Conservation (phyloP, 2,797 vertebrate species). For the Melanogrammus aeglefinus region DNA sequence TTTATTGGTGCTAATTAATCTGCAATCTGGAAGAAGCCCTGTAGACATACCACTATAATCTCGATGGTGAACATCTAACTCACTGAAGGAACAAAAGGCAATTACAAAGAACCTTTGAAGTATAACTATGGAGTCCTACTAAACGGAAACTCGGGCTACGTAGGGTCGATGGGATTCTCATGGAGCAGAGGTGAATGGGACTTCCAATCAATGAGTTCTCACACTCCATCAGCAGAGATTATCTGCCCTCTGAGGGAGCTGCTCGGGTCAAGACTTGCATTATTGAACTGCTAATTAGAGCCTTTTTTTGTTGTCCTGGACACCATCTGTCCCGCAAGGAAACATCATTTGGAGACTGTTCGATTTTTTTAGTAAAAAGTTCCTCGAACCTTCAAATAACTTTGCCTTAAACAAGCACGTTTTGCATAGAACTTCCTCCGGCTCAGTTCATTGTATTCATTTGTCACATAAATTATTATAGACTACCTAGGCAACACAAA, state of each 20-base stretch:
- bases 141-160: background rate
- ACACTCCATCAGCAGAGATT: slow-evolving; percentile 7
- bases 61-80: background rate
- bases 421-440: background rate
- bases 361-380: background rate
- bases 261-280: background rate
- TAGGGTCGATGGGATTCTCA: background rate
- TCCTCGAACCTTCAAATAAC: background rate
- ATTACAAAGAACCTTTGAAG: slow-evolving; percentile 4
- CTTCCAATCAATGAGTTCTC: slow-evolving; percentile 31
- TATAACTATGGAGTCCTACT: background rate
- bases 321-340: background rate
- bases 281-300: background rate
- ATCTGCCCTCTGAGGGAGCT: background rate
- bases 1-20: background rate
- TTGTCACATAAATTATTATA: background rate
- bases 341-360: background rate
- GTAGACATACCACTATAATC: background rate
- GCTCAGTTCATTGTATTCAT: background rate
- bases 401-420: background rate
- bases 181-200: background rate
- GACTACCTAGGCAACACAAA: background rate
- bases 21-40: background rate
- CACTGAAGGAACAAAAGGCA: background rate
- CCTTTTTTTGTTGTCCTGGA: background rate